Evolutionary conservation across 1,140 invertebrate genomes (phyloP), one percentile per base, ranked within the genome.

Genomic region (Choristoneura fumiferana): DNA sequence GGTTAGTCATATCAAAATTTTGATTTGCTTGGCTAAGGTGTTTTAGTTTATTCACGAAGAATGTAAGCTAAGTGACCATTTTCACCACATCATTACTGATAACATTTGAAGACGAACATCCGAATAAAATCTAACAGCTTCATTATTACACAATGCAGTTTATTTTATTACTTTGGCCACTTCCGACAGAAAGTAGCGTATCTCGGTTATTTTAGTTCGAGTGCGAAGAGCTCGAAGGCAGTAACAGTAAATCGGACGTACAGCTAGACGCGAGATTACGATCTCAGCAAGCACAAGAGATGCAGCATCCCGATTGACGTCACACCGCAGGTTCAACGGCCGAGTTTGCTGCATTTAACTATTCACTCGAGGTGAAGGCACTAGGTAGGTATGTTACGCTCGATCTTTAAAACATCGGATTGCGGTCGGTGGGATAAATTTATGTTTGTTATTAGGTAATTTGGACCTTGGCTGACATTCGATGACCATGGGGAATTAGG

Each of bases 371-470:
- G 18, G 43, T 49, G 43, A 49, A 49, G 43, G 43, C 18, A 49
- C 18, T 49, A 1, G 10, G 14, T 9, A 40, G 6, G 13, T 12
- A 40, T 8, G 14, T 40, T n/a, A 15, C 17, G 39, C 10, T 10
- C 40, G 17, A 45, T 45, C 43, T 49, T 49, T 43, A 45, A 45
- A 15, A 22, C n/a, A 29, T 49, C 43, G n/a, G 43, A 29, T 49
- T 12, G 43, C 18, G 43, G 12, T 33, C 29, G 43, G 18, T 49
- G 22, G 0, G 3, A 49, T 36, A 54, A 17, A 34, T 36, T 15
- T 36, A n/a, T 54, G 12, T 35, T 34, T 54, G 34, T 54, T 14
- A 54, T 54, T 36, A 54, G 33, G 34, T 54, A 54, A 54, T 54
- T 35, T 35, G 34, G 33, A 54, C 52, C 34, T 54, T 54, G 52